Evolutionary conservation across 1,140 invertebrate genomes (phyloP), one percentile per base, ranked within the genome.

Genomic region (Venturia canescens): DNA sequence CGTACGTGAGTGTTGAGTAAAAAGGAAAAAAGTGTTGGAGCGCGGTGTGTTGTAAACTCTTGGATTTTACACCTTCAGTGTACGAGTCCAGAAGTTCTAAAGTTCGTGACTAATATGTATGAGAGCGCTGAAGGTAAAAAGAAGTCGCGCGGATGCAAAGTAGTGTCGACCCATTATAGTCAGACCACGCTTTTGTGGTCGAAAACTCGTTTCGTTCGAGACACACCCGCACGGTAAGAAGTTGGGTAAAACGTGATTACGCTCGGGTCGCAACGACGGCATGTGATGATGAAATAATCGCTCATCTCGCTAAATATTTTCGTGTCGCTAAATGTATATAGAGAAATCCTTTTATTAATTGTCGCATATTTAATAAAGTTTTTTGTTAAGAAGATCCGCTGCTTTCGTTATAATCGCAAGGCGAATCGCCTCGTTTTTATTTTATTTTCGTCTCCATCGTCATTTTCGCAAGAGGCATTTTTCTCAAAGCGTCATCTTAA

Each of bases 1-100:
- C 21, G 34, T 34, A 23, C 34, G 57, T 78, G 26, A 38, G 44
- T 44, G 78, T 48, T 74, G 85, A 85, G 82, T 81, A 82, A 66
- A 66, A 66, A 4, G n/a, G n/a, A 66, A 66, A 83, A 85, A 86
- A 86, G 85, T 86, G 82, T 80, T 80, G 81, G 83, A 86, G 86
- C 84, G 80, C 84, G 9, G n/a, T 11, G 63, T 13, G 6, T 23
- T 50, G 21, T 50, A 21, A 66, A 78, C 21, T 76, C 21, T 15
- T 18, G 67, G 69, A 48, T 71, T 70, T 70, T 70, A 29, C 16
- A 48, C 50, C 70, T 53, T 70, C 38, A 70, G 27, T 18, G 77
- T 21, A n/a, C 66, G 16, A 57, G 27, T 53, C 78, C 29, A 70
- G 15, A 23, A 60, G n/a, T 60, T 60, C 18, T 18, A 21, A n/a